These are phyloP conservation scores for Nothura maculosa DNA, from an alignment of 2,797 vertebrate species.

Conservation along the genomic window DNA sequence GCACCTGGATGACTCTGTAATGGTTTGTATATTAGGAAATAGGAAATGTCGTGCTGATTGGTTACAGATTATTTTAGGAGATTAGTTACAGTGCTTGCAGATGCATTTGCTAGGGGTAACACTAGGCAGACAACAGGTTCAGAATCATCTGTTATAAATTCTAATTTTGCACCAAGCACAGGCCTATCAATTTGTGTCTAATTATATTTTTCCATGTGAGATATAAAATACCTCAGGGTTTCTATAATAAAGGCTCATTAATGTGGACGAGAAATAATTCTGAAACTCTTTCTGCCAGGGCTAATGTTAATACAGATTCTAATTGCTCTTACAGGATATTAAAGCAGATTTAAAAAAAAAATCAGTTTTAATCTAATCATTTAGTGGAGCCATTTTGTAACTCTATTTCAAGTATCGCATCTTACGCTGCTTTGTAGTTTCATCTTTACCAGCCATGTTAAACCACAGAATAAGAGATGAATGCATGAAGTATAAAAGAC, in stretches of 20 bases:
- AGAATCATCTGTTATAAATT: constrained; percentile 75
- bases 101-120: constrained; percentile 66
- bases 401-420: constrained; percentile 30
- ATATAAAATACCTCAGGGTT: constrained; percentile 80
- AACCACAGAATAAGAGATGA: constrained; percentile 23
- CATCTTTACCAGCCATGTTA: constrained; percentile 20
- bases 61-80: constrained; percentile 73
- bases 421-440: neutral
- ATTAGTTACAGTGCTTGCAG: constrained; percentile 74
- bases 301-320: constrained; percentile 80
- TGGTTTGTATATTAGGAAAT: constrained; percentile 65
- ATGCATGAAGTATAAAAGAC: neutral
- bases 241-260: constrained; percentile 81
- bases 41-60: constrained; percentile 60
- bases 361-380: constrained; percentile 59
- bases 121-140: constrained; percentile 67
- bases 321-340: constrained; percentile 78
- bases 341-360: constrained; percentile 23
- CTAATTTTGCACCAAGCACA: constrained; percentile 71
- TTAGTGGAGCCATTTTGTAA: constrained; percentile 55
- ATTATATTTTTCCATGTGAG: constrained; percentile 80
- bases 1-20: constrained; percentile 70
- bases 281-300: constrained; percentile 74
- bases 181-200: constrained; percentile 81
- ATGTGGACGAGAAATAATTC: constrained; percentile 78